Conservation (phyloP, 1,140 invertebrate genomes). For the Formica exsecta region DNA sequence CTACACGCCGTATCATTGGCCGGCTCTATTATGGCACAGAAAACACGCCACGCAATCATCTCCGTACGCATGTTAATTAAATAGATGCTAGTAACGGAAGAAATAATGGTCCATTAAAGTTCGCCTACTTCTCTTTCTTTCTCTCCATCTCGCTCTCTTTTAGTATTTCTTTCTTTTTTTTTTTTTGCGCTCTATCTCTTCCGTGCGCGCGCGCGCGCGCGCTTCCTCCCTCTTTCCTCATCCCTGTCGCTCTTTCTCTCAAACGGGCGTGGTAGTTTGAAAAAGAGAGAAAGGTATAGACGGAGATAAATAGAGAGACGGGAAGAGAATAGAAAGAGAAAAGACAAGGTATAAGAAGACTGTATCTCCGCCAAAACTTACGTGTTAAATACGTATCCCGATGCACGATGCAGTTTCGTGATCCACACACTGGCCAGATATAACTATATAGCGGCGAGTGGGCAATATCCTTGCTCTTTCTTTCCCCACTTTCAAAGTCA, state of each 20-base stretch:
- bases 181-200: not conserved
- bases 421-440: not conserved
- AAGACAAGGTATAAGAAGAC: too few species aligned
- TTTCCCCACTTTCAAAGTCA: not conserved
- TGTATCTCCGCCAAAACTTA: slow-evolving; percentile 43
- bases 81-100: slow-evolving; percentile 76
- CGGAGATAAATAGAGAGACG: slow-evolving; percentile 19
- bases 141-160: slow-evolving; percentile 25
- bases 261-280: slow-evolving; percentile 72
- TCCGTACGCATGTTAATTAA: slow-evolving; percentile 82
- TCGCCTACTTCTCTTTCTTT: not conserved
- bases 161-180: not conserved
- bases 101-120: slow-evolving; percentile 68
- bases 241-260: slow-evolving; percentile 60
- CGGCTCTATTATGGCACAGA: slow-evolving; percentile 81
- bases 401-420: not conserved
- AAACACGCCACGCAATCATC: slow-evolving; percentile 85
- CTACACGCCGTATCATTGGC: slow-evolving; percentile 77
- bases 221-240: not conserved
- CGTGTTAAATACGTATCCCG: slow-evolving; percentile 1
- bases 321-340: slow-evolving; percentile 18
- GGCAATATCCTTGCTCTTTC: not conserved
- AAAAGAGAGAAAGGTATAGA: slow-evolving; percentile 35
- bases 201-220: not conserved
- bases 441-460: not conserved